Base-by-base conservation (phyloP, 2,113 vertebrate genomes). In the Grammomys surdaster region DNA sequence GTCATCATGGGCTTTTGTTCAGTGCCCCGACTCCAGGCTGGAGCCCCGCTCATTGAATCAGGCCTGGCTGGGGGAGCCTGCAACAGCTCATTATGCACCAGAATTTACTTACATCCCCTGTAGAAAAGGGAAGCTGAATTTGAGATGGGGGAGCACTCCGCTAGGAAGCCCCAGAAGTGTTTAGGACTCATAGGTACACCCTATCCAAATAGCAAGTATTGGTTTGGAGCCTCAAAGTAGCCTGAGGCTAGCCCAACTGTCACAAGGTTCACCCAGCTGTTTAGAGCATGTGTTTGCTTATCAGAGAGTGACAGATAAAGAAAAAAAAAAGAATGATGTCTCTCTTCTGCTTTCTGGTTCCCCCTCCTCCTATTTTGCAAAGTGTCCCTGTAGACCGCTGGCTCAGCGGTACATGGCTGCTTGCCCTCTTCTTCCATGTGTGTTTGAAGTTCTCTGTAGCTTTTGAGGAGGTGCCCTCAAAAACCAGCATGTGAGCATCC, bases 1-100 rank as follows among this genome's bases (percentile, higher is more conserved):
- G 98, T 98, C 98, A 98, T 4, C 94, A 19, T 97, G 97, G 96
- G 98, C 98, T 98, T 87, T 98, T 98, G 98, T 98, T 98, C 98
- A 95, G 96, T n/a, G 88, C 96, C 98, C 97, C 81, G 94, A 97
- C 98, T 98, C 93, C 97, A 97, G 97, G 94, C 96, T 92, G 97
- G 96, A 98, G 96, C 97, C 96, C 94, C 94, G 97, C 95, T 98
- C 98, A 98, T 98, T 98, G 98, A 98, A 98, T 98, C 98, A 98
- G 97, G 97, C 93, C 94, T 96, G 75, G 98, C 97, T 97, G 22
- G 93, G 93, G 90, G 94, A 97, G 97, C 63, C 93, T 80, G 92
- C 70, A 33, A 19, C 33, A 46, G 94, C 77, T 96, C 86, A 31
- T 58, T 94, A 85, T 94, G 92, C 46, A 70, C 93, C 70, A 96